Evolutionary conservation across 2,888 invertebrate genomes (phyloP), one percentile per base, ranked within the genome.

Genomic region (Tridacna gigas): DNA sequence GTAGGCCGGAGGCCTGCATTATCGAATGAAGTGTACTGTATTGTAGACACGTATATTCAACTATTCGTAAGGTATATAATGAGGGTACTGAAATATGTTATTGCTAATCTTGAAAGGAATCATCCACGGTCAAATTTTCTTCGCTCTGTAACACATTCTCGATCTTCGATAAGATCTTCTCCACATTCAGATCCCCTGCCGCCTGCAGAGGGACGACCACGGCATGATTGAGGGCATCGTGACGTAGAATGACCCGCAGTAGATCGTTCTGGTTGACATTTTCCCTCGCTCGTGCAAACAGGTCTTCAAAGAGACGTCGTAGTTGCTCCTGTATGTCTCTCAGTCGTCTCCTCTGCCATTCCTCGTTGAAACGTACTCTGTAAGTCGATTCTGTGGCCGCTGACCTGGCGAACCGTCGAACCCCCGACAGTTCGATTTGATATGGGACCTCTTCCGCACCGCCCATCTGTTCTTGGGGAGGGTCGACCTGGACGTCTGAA

Each of bases 131-230:
- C n/a, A 78, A 45, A 37, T 22, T 78, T 37, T 78, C 69, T 26
- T 78, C 69, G 56, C 69, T 69, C 69, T 78, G 77, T 45, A 78
- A 18, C 22, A 79, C 78, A 47, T 73, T 73, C 47, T 79, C 78
- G 13, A 73, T 45, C 47, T 79, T 79, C 9, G 20, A 7, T 71
- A 79, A 37, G 61, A 79, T 60, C 71, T 79, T 71, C 1, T 73
- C 47, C 2, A 60, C 78, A 20, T 25, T 79, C 37, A 79, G 13
- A 4, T 73, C 73, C 1, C 20, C 56, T 7, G 69, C 66, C 12
- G 51, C n/a, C 26, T 26, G 51, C 4, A 77, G 69, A 37, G 77
- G 77, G 2, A 79, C 61, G 5, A 79, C 73, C 7, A 79, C 22
- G 45, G 78, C 71, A 22, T 73, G 71, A 47, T 79, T 71, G 3